A percentile compares a stretch with the other conserved stretches of the same genome.
These are phyloP conservation scores for Ametastegia equiseti DNA, from an alignment of 2,888 invertebrate genomes.

Conservation along the genomic window DNA sequence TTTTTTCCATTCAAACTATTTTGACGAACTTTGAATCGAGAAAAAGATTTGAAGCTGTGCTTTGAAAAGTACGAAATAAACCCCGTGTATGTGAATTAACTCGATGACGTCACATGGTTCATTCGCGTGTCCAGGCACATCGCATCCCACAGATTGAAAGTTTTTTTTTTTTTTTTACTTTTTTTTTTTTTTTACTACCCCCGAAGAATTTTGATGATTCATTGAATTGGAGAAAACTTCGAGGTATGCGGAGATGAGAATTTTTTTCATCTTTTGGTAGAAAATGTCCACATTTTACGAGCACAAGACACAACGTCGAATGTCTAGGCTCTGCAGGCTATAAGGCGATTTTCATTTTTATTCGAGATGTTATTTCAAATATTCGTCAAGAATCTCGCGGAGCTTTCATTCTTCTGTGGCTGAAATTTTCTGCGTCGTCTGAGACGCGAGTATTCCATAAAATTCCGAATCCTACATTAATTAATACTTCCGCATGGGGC, in stretches of 20 bases:
- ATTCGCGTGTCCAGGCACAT: neutral
- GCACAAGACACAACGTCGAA: no score
- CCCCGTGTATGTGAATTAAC: neutral
- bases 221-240: neutral
- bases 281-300: neutral
- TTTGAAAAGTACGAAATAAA: no score
- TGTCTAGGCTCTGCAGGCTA: neutral
- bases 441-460: neutral
- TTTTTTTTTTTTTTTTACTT: neutral
- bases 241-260: neutral
- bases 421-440: neutral
- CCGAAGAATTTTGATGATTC: neutral
- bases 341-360: neutral
- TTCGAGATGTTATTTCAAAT: neutral
- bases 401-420: neutral
- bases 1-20: neutral
- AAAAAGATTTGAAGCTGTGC: neutral
- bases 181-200: neutral
- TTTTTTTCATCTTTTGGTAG: neutral
- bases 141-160: neutral
- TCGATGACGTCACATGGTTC: conserved; percentile 16
- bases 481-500: no score
- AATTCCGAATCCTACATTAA: neutral
- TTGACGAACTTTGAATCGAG: neutral
- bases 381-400: neutral